These are phyloP conservation scores for Aurelia aurita complex sp. Pacific DNA, from an alignment of 30 jellyfish, hydroid and myxozoan species.

Conservation along the genomic window DNA sequence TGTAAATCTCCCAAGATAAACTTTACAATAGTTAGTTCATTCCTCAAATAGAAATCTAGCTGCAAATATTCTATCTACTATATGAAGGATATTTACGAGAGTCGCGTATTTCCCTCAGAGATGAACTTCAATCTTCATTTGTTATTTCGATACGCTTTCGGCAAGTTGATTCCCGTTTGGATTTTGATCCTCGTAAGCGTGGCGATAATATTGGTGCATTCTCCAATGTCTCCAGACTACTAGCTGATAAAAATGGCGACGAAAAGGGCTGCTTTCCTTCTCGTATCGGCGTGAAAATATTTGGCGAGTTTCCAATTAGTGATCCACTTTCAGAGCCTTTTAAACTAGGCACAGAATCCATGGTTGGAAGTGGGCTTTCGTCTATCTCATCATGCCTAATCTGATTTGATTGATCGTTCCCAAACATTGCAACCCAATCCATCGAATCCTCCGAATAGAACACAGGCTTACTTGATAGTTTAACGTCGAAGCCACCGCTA, in stretches of 20 bases:
- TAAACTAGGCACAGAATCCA: constrained; percentile 33
- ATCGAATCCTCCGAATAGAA: constrained; percentile 65
- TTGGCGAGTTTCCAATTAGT: constrained; percentile 8
- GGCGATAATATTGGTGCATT: constrained; percentile 94
- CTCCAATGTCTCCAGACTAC: constrained; percentile 83
- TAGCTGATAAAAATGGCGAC: constrained; percentile 85
- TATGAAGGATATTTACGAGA: too few species aligned
- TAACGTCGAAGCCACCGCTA: constrained; percentile 21
- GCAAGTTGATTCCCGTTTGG: constrained; percentile 32
- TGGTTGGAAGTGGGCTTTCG: constrained; percentile 19
- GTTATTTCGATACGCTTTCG: constrained; percentile 48
- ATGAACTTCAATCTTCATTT: not conserved
- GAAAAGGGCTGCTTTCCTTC: constrained; percentile 42
- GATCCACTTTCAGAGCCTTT: constrained; percentile 29
- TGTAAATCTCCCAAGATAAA: too few species aligned
- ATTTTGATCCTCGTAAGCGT: constrained; percentile 21
- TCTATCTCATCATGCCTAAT: not conserved
- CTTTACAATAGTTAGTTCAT: too few species aligned
- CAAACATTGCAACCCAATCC: constrained; percentile 80
- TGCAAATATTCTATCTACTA: too few species aligned
- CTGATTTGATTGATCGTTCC: not conserved
- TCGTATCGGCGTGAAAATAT: constrained; percentile 14
- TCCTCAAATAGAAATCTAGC: too few species aligned
- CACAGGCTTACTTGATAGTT: constrained; percentile 10
- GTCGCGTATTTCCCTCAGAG: too few species aligned